A percentile compares a stretch with the other conserved stretches of the same genome.
These are phyloP conservation scores for Ceratotherium simum DNA, from an alignment of 2,113 vertebrate species.

Conservation along the genomic window DNA sequence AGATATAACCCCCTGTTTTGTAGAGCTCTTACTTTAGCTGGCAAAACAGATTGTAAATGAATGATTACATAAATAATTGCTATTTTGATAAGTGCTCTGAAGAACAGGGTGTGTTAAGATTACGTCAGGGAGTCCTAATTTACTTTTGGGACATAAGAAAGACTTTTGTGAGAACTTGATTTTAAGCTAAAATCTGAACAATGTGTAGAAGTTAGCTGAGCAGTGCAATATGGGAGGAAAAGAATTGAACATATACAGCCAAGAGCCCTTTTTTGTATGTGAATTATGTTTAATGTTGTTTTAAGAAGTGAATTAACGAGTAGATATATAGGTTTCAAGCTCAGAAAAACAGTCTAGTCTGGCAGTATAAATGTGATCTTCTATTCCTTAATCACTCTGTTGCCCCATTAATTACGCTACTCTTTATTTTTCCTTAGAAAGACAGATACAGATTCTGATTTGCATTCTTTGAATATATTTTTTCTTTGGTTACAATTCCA, in stretches of 20 bases:
- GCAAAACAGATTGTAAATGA: not conserved
- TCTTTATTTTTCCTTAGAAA: not conserved
- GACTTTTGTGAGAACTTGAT: not conserved
- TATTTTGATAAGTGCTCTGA: not conserved
- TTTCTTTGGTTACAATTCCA: not conserved
- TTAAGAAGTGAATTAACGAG: not conserved
- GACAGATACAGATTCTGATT: not conserved
- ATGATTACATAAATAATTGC: not conserved
- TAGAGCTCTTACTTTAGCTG: not conserved
- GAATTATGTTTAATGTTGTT: constrained; percentile 3
- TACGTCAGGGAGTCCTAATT: not conserved
- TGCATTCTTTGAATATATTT: not conserved
- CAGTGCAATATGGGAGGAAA: not conserved
- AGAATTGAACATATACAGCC: not conserved
- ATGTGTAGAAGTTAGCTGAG: not conserved
- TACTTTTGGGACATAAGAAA: not conserved
- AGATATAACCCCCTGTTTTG: not conserved
- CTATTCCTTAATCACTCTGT: not conserved
- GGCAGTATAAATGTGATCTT: not conserved
- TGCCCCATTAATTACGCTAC: not conserved
- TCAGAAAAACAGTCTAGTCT: not conserved
- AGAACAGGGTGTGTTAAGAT: not conserved
- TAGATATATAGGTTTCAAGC: not conserved
- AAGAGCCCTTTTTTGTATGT: not conserved
- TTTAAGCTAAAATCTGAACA: constrained; percentile 38